phyloP scores from a whole-genome alignment of 2,113 vertebrate species.

The Orthochromis indermauri region DNA sequence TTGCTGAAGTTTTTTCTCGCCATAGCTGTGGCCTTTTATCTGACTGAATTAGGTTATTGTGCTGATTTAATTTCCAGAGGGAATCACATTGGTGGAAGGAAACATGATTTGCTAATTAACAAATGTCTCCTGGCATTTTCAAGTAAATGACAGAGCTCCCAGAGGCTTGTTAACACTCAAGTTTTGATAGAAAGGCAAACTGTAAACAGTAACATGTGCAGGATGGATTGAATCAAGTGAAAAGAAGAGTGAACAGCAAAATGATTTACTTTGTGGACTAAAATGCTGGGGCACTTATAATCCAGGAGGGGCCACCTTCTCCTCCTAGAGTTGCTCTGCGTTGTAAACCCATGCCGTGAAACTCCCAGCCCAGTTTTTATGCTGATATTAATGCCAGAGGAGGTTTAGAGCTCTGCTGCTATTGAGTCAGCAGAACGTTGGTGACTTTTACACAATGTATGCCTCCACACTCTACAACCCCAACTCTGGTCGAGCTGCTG shows the following conservation, averaged over 20 bases:
- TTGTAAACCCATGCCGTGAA: background rate
- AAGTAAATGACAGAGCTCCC: slow-evolving; percentile 34
- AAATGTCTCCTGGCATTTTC: slow-evolving; percentile 54
- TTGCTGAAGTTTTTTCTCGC: background rate
- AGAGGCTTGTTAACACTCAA: slow-evolving; percentile 20
- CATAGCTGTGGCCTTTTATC: background rate
- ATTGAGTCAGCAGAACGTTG: background rate
- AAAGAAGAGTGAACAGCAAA: background rate
- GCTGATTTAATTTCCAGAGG: slow-evolving; percentile 62
- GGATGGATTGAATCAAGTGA: background rate
- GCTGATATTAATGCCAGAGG: background rate
- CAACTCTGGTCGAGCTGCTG: background rate
- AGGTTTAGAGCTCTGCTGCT: background rate
- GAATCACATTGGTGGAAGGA: slow-evolving; percentile 39
- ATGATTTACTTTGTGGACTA: background rate
- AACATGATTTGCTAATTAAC: slow-evolving; percentile 63
- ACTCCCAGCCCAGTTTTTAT: background rate
- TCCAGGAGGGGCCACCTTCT: background rate
- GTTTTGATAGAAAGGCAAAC: slow-evolving; percentile 11
- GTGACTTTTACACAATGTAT: background rate
- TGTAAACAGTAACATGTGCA: slow-evolving; percentile 30
- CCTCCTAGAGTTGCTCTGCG: background rate
- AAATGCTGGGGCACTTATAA: background rate
- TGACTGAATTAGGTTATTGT: slow-evolving; percentile 64
- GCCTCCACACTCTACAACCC: background rate